Evolutionary conservation across 2,888 invertebrate species (phyloP), one percentile per base, ranked within the genome.

Genomic region (Tribolium freemani): DNA sequence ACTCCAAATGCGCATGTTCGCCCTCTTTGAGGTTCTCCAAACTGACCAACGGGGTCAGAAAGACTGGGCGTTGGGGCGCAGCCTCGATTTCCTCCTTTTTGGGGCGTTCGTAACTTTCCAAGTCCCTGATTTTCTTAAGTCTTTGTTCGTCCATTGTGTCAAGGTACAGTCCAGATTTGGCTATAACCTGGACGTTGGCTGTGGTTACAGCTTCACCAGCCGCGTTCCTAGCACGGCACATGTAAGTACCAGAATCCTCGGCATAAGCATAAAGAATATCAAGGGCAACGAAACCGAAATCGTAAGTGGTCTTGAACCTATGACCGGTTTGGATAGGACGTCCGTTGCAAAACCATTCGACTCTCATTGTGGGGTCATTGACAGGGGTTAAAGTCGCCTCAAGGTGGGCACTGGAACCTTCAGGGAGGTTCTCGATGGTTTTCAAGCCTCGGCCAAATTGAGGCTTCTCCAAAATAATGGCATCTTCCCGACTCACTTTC

Each of bases 341-440:
- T 63, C 97, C 98, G 87, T 99, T 96, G 86, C 96, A 94, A 88
- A 92, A 98, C 99, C 99, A 99, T 88, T 99, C 98, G 6, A 99
- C 97, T 78, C 93, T 93, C 98, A 99, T 98, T 5, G 97, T 97
- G 3, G 99, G 97, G 86, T 99, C 99, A 82, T 98, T 98, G 44
- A 98, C 96, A 0, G 99, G 99, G 0, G 97, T 96, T 31, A 99
- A 88, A 3, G 97, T 97, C 0, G 97, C 97, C 88, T 98, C 98
- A 79, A 98, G 88, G 86, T 98, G 98, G 69, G 96, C 94, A 64
- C 94, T 94, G 73, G 91, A 90, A 16, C 97, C 97, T 88, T 98
- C 98, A 8, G 93, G 90, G 10, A 96, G 90, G 81, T 94, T 93
- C 77, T 93, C 95, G 67, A 92, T 88, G 82, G 94, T 96, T 83